Base-by-base conservation (phyloP, 2,797 vertebrate species). In the Aphelocoma californica region DNA sequence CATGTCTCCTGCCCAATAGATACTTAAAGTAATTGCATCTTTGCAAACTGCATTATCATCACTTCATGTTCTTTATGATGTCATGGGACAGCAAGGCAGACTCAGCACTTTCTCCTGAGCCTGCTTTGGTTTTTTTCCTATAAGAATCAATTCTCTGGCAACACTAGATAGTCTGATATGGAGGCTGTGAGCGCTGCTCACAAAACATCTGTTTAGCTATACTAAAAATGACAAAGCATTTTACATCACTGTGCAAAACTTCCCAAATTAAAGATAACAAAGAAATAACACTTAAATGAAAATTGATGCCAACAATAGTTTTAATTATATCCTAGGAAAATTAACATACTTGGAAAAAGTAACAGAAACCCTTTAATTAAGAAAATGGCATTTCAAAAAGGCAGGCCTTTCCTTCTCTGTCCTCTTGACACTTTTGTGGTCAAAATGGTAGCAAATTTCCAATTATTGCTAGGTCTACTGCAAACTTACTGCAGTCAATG, bases 1-100 rank as follows among this genome's bases (percentile, higher is more conserved):
- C 95, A 95, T 97, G 87, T 97, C 97, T 97, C 95, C 95, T 98
- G 98, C 97, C 98, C 97, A 95, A 93, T 57, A 98, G 97, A 98
- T 98, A 98, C 99, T 99, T 99, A 99, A 98, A 99, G 98, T 99
- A 99, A 99, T 98, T 99, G 98, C 97, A 97, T 98, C 97, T 97
- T 97, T 97, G 96, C 97, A 98, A 99, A 98, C 92, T 98, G 98
- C 98, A 98, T 97, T 98, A 98, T 98, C 99, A 98, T 98, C 98
- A 98, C 98, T 98, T 98, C 98, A 94, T 74, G 91, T 93, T 97
- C 95, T 97, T 97, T 96, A 98, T 98, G 98, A 98, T 97, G 98
- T 98, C 97, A 97, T 96, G 92, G 88, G 94, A 95, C 93, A 97
- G 93, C 94, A 96, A 91, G 86, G 94, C 88, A 95, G 83, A 91